phyloP scores from a whole-genome alignment of 2,888 invertebrate species.

The Nephrotoma guestfalica region DNA sequence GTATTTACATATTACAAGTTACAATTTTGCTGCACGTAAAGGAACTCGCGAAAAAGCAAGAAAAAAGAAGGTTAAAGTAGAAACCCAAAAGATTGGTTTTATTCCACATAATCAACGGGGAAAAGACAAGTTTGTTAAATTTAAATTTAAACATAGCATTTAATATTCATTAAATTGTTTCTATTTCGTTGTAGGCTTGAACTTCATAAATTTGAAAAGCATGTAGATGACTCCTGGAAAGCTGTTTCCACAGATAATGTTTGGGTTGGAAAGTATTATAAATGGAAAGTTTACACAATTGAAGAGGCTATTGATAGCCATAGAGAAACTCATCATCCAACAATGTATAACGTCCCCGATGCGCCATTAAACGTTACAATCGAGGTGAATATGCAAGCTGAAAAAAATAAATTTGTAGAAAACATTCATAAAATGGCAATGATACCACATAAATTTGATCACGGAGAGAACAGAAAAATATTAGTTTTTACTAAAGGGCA shows the following conservation, averaged over 20 bases:
- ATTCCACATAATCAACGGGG: constrained; percentile 54
- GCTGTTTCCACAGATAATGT: constrained; percentile 48
- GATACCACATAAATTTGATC: constrained; percentile 54
- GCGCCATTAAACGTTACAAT: constrained; percentile 52
- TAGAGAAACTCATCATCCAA: constrained; percentile 67
- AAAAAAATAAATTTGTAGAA: constrained; percentile 48
- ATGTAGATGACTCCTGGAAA: constrained; percentile 44
- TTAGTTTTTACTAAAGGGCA: constrained; percentile 60
- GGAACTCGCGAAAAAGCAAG: constrained; percentile 64
- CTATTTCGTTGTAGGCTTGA: constrained; percentile 24
- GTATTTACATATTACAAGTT: constrained; percentile 37
- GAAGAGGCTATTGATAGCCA: constrained; percentile 63
- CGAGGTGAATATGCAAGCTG: constrained; percentile 61
- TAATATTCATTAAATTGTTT: constrained; percentile 11
- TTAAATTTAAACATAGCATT: constrained; percentile 15
- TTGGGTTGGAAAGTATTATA: constrained; percentile 39
- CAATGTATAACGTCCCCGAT: constrained; percentile 63
- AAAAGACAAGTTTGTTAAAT: constrained; percentile 32
- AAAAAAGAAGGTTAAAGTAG: constrained; percentile 62
- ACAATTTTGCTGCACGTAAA: constrained; percentile 63
- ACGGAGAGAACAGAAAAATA: constrained; percentile 50
- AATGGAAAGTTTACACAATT: constrained; percentile 47
- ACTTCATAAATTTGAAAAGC: constrained; percentile 34
- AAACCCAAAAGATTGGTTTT: constrained; percentile 59
- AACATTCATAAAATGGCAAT: constrained; percentile 49